Percentiles rank a stretch among this genome's conserved stretches.
phyloP scores from a whole-genome alignment of 2,797 vertebrate species.

The Emys orbicularis region DNA sequence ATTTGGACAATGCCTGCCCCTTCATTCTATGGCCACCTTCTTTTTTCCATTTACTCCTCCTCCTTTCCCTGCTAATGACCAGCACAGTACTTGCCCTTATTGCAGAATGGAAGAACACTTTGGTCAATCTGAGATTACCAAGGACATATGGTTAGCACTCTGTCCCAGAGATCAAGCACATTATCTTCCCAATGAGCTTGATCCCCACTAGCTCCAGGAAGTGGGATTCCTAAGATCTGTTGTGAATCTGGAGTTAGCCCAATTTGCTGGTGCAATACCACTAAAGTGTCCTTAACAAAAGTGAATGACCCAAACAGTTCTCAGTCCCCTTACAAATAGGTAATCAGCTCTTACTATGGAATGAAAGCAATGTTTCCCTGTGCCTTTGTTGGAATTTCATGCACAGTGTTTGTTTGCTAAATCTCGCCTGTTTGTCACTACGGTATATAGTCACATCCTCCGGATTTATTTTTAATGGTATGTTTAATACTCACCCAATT shows the following conservation, averaged over 20 bases:
- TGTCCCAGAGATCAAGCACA: neutral
- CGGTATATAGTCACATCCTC: slow-evolving; percentile 37
- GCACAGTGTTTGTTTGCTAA: slow-evolving; percentile 26
- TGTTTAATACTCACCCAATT: slow-evolving; percentile 39
- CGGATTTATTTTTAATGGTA: slow-evolving; percentile 25
- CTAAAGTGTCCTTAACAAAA: neutral
- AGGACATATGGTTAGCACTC: neutral
- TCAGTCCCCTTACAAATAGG: slow-evolving; percentile 26
- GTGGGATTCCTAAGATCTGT: too few relatives aligned
- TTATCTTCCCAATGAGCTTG: neutral
- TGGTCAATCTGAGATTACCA: neutral
- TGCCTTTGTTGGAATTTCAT: neutral
- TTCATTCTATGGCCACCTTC: neutral
- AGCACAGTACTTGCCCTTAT: neutral
- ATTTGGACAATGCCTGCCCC: neutral
- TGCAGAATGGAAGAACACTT: neutral
- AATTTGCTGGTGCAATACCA: neutral
- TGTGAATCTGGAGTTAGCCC: neutral
- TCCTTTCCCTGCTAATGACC: neutral
- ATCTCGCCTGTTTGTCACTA: slow-evolving; percentile 63
- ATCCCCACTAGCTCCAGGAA: neutral
- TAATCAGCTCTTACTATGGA: neutral
- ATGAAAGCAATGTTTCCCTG: slow-evolving; percentile 63
- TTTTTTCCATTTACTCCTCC: neutral
- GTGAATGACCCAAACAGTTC: slow-evolving; percentile 2